Base-by-base conservation (phyloP, 2,113 vertebrate species). In the Paratilapia polleni region DNA sequence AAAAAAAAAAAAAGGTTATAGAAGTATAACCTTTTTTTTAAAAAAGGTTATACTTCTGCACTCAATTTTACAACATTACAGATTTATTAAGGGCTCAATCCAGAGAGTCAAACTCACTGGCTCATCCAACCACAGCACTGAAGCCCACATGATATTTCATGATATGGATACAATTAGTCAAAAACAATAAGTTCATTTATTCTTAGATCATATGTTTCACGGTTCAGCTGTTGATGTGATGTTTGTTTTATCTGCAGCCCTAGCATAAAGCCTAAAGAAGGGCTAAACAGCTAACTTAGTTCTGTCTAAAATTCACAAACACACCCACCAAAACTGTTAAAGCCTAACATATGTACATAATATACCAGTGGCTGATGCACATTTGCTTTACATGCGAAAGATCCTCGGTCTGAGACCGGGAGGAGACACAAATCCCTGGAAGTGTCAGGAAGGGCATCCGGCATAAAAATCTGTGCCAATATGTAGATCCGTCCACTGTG, bases 301-400 rank as follows among this genome's bases (percentile, higher is more conserved):
- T 66, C 38, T 43, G 8, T 26, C 14, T 5, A 47, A 15, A 68
- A 6, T 22, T 7, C 64, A 47, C 64, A 47, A 47, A 26, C 64
- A 47, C 64, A 47, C 11, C 5, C 38, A 47, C 24, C 38, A 47
- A 0, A 26, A 47, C 0, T 2, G 6, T 47, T 47, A 47, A 26
- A 1, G 47, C 63, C 22, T 17, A 62, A 36, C 31, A 63, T 38
- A 63, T 1, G 20, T 19, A 14, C 62, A 19, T 70, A 28, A 7
- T 49, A 36, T 15, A 20, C n/a, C 36, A 41, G 22, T 70, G 24
- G 41, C 41, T 49, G 0, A 8, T 7, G 64, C 64, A 0, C 24
- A 0, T 70, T 68, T 70, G 9, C 64, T 4, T 12, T 13, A 14
- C 41, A 43, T 43, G 12, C 13, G 41, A 43, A 43, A 43, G 41